These are phyloP conservation scores for Bembecia ichneumoniformis DNA, from an alignment of 2,888 invertebrate species.

Conservation along the genomic window DNA sequence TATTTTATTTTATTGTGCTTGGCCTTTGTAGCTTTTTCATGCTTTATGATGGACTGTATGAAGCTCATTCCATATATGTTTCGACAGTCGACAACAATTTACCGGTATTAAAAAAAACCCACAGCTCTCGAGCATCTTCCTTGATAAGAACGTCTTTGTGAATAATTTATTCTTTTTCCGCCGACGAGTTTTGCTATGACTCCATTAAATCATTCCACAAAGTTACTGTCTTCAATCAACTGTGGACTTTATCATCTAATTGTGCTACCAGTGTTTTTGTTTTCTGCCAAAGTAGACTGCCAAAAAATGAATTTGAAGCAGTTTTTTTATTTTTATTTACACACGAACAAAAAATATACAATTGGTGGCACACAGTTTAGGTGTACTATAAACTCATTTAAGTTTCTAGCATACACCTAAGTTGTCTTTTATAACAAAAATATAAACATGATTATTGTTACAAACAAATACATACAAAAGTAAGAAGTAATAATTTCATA, in stretches of 20 bases:
- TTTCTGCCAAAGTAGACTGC: constrained; percentile 4
- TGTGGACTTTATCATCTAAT: constrained; percentile 5
- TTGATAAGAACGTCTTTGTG: constrained; percentile 4
- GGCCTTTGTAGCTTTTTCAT: constrained; percentile 5
- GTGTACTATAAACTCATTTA: too few species aligned
- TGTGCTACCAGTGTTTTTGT: constrained; percentile 5
- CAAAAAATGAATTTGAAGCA: constrained; percentile 8
- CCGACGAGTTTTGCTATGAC: constrained; percentile 6
- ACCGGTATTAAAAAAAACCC: constrained; percentile 6
- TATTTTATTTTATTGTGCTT: background rate
- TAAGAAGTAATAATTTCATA: too few species aligned
- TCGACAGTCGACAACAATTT: constrained; percentile 4
- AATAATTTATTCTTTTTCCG: constrained; percentile 3
- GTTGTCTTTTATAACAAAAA: too few species aligned
- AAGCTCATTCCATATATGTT: constrained; percentile 2
- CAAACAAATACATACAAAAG: too few species aligned
- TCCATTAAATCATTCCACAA: constrained; percentile 8
- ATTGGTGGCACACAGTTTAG: too few species aligned
- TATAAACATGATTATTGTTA: too few species aligned
- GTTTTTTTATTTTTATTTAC: too few species aligned
- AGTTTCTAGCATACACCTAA: too few species aligned
- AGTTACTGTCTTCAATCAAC: constrained; percentile 10
- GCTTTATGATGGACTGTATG: background rate
- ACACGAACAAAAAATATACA: too few species aligned
- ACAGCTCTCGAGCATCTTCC: constrained; percentile 6